Evolutionary conservation across 37 sponge, comb jelly and placozoan species (phyloP).

Genomic region (Ephydatia muelleri): DNA sequence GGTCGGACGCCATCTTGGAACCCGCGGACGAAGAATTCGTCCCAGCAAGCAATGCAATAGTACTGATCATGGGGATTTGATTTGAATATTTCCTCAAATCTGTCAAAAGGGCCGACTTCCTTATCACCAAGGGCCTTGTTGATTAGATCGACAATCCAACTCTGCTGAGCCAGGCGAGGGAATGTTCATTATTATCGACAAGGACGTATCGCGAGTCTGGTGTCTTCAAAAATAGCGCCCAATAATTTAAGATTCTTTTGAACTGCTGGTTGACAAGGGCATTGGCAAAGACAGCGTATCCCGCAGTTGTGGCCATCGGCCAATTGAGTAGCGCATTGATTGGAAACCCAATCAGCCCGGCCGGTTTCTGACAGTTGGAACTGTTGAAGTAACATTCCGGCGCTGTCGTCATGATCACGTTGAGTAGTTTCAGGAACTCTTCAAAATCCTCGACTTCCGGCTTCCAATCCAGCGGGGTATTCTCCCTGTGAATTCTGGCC

Average conservation of each 20-base stretch:
- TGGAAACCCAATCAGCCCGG: conserved; percentile 45
- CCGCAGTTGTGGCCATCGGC: conserved; percentile 37
- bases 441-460: conserved; percentile 37
- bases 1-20: conserved; percentile 46
- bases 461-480: too few species aligned
- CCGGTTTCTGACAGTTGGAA: too few species aligned
- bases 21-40: conserved; percentile 41
- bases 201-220: conserved; percentile 40
- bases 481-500: too few species aligned
- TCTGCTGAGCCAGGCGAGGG: too few species aligned
- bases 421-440: conserved; percentile 25
- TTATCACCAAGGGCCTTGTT: too few species aligned
- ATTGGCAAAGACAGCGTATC: conserved; percentile 47
- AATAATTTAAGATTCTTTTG: conserved; percentile 27
- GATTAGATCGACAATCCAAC: too few species aligned
- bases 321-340: conserved; percentile 55
- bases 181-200: too few species aligned
- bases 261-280: conserved; percentile 33
- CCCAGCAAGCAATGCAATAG: conserved; percentile 47
- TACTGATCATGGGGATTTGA: too few species aligned
- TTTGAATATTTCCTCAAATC: conserved; percentile 31
- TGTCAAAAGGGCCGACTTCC: conserved; percentile 20
- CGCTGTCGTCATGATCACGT: conserved; percentile 28
- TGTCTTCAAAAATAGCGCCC: conserved; percentile 34
- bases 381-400: conserved; percentile 35